Evolutionary conservation across 2,113 vertebrate species (phyloP).

Genomic region (Lutjanus erythropterus): DNA sequence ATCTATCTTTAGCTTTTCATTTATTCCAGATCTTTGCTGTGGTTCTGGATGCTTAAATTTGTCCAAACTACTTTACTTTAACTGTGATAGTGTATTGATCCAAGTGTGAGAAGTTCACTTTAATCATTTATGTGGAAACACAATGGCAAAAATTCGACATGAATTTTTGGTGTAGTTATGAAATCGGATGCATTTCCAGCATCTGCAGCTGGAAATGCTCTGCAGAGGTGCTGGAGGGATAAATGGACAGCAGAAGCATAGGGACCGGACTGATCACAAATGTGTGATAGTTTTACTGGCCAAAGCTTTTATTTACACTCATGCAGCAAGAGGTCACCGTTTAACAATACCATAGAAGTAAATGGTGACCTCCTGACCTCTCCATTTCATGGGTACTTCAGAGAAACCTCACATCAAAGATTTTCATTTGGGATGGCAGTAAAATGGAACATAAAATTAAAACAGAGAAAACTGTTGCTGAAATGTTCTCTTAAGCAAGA

Average conservation of each 20-base stretch:
- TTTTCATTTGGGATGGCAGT: not conserved
- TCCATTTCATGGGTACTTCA: not conserved
- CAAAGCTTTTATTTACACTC: conserved; percentile 12
- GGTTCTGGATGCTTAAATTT: too few relatives aligned
- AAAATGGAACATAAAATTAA: conserved; percentile 14
- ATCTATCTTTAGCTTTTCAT: too few relatives aligned
- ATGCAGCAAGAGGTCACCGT: conserved; percentile 7
- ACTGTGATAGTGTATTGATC: too few relatives aligned
- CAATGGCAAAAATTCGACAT: too few relatives aligned
- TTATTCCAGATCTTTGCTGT: too few relatives aligned
- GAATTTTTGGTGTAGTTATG: too few relatives aligned
- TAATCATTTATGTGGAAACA: too few relatives aligned
- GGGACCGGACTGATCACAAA: not conserved
- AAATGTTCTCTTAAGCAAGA: not conserved
- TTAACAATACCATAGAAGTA: conserved; percentile 28
- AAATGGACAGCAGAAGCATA: not conserved
- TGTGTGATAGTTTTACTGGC: conserved; percentile 18
- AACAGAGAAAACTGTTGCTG: not conserved
- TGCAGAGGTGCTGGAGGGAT: not conserved
- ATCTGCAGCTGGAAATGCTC: not conserved
- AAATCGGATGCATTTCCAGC: too few relatives aligned
- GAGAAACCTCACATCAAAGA: not conserved
- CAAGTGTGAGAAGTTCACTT: too few relatives aligned
- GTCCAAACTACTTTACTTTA: too few relatives aligned
- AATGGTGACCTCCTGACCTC: conserved; percentile 11